Conservation (phyloP, 2,113 vertebrate genomes). For the Nothocercus nigrocapillus region DNA sequence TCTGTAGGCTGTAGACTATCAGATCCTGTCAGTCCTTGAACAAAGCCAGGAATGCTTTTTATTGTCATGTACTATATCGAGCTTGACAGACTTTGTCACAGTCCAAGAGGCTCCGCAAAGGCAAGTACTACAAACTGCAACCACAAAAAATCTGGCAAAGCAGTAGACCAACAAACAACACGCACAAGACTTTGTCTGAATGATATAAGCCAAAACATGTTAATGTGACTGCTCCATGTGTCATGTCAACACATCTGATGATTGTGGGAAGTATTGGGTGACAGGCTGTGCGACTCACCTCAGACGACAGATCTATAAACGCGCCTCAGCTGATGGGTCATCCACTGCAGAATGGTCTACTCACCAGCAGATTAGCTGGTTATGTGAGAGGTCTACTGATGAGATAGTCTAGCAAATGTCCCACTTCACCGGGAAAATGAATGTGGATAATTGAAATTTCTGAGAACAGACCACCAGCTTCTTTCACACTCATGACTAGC, state of each 20-base stretch:
- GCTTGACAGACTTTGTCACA: neutral
- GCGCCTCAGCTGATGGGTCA: accelerated
- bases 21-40: neutral
- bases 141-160: neutral
- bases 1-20: neutral
- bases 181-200: neutral
- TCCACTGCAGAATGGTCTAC: neutral
- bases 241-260: neutral
- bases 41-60: neutral
- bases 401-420: neutral
- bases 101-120: neutral
- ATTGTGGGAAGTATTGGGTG: neutral
- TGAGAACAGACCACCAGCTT: neutral
- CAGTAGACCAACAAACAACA: neutral
- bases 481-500: neutral
- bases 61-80: neutral
- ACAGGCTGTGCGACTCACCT: neutral
- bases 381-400: neutral
- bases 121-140: neutral
- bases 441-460: neutral
- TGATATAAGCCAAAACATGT: neutral
- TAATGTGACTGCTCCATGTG: neutral
- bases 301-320: accelerated
- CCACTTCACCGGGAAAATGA: neutral
- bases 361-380: neutral